phyloP scores from a whole-genome alignment of 2,797 vertebrate genomes.

The Clarias fuscus region DNA sequence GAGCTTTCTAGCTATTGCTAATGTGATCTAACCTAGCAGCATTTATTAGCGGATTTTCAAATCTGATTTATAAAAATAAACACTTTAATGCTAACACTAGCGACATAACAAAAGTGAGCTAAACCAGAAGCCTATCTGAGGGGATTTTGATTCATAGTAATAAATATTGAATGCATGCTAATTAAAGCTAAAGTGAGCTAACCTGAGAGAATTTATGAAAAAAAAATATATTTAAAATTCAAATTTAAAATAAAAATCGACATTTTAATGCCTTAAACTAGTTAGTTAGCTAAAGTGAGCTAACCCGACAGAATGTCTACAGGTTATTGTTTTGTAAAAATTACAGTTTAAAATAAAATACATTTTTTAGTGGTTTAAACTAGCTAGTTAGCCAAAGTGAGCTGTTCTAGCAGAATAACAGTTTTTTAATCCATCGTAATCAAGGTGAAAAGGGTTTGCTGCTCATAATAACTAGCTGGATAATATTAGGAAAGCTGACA shows the following conservation, averaged over 20 bases:
- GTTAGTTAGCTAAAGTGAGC: too few relatives aligned
- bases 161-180: not conserved
- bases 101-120: not conserved
- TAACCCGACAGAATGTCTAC: not conserved
- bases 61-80: not conserved
- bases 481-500: not conserved
- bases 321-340: not conserved
- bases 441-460: not conserved
- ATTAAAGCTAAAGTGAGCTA: not conserved
- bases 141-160: too few relatives aligned
- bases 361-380: not conserved
- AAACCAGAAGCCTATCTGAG: too few relatives aligned
- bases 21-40: not conserved
- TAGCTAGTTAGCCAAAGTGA: not conserved
- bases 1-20: not conserved
- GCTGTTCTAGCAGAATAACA: not conserved
- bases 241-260: too few relatives aligned
- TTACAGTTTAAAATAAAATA: too few relatives aligned
- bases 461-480: not conserved
- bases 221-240: too few relatives aligned
- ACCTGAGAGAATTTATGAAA: not conserved
- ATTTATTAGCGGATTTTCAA: not conserved
- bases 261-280: not conserved
- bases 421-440: not conserved
- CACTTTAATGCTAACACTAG: not conserved